A percentile compares a stretch with the other conserved stretches of the same genome.
phyloP scores from a whole-genome alignment of 2,113 vertebrate species.

The Notechis scutatus region DNA sequence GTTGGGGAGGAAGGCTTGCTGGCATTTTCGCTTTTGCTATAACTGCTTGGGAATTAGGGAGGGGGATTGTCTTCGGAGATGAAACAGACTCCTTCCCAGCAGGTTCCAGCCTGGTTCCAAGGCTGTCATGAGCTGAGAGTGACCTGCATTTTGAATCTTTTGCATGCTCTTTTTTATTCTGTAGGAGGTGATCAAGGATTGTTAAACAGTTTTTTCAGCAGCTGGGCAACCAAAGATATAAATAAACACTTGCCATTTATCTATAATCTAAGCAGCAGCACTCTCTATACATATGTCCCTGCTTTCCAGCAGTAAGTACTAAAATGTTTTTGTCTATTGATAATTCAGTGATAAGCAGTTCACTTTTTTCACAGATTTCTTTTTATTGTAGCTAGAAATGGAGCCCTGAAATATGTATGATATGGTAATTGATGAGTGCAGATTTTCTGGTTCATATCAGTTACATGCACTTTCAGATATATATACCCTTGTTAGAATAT shows the following conservation, averaged over 20 bases:
- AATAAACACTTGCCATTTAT: conserved; percentile 77
- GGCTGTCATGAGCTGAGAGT: no score
- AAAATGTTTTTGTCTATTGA: not conserved
- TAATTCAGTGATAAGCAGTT: not conserved
- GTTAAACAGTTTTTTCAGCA: conserved; percentile 78
- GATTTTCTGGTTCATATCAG: not conserved
- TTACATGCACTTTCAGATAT: not conserved
- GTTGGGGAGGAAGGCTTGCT: no score
- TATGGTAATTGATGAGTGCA: not conserved
- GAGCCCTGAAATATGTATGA: not conserved
- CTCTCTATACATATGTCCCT: conserved; percentile 73
- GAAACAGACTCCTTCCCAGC: no score
- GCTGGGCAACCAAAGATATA: conserved; percentile 74
- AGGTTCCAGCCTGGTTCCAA: no score
- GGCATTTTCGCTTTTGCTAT: no score
- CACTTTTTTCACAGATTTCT: not conserved
- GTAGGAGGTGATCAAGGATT: conserved; percentile 86
- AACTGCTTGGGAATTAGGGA: no score
- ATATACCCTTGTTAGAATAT: not conserved
- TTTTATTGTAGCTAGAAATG: not conserved
- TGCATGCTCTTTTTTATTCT: not conserved
- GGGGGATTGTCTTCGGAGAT: no score
- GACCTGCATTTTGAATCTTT: not conserved
- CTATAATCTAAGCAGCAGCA: conserved; percentile 75
- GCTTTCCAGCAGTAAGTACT: conserved; percentile 80